A percentile compares a stretch with the other conserved stretches of the same genome.
Conservation (phyloP, 2,113 vertebrate genomes). For the Zeus faber region DNA sequence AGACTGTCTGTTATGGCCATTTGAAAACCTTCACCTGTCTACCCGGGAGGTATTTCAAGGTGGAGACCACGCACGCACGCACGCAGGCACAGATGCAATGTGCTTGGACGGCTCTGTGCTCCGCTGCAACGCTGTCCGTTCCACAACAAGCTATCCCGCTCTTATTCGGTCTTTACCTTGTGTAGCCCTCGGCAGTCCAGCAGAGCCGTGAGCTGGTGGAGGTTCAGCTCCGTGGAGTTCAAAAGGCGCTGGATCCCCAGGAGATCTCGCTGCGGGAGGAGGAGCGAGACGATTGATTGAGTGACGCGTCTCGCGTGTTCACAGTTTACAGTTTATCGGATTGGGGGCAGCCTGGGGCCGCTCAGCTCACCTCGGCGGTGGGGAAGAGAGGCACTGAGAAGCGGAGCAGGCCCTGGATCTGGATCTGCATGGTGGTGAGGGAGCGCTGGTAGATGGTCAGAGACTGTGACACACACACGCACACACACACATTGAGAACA, state of each 20-base stretch:
- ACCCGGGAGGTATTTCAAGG: no score
- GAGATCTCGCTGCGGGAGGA: slow-evolving; percentile 82
- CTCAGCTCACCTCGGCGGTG: slow-evolving; percentile 78
- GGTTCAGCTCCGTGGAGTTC: slow-evolving; percentile 86
- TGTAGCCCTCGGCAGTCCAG: slow-evolving; percentile 93
- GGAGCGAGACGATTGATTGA: slow-evolving; percentile 37
- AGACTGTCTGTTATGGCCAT: no score
- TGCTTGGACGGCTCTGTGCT: neutral
- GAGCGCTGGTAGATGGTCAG: slow-evolving; percentile 89
- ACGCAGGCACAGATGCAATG: slow-evolving; percentile 3
- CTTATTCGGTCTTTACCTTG: slow-evolving; percentile 78
- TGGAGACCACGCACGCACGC: no score
- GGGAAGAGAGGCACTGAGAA: slow-evolving; percentile 83
- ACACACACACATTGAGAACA: slow-evolving; percentile 25
- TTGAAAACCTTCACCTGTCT: no score
- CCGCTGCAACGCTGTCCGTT: slow-evolving; percentile 14
- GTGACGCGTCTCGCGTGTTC: slow-evolving; percentile 23
- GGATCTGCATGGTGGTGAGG: slow-evolving; percentile 90
- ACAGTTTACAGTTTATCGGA: neutral
- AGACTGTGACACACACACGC: slow-evolving; percentile 66
- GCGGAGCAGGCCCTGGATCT: slow-evolving; percentile 84
- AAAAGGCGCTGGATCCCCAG: slow-evolving; percentile 86
- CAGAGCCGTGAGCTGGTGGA: slow-evolving; percentile 91
- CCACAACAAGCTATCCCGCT: slow-evolving; percentile 3
- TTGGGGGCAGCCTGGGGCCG: neutral